Conservation (phyloP, 2,113 vertebrate genomes). For the Pangasianodon hypophthalmus region DNA sequence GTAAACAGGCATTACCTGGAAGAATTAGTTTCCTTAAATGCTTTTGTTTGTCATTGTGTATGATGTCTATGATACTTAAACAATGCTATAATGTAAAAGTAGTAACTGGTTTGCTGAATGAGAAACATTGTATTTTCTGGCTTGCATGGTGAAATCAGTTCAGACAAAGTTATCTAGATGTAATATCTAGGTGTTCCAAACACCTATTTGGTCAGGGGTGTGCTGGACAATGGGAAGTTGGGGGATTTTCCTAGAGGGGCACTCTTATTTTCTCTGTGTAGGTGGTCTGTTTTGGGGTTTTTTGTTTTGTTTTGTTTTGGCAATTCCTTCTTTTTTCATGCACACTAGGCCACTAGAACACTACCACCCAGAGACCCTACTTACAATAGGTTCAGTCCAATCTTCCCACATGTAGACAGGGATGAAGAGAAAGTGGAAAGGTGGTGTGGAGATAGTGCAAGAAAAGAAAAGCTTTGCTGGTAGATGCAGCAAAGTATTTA, state of each 20-base stretch:
- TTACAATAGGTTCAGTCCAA: background rate
- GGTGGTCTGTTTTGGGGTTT: background rate
- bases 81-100: background rate
- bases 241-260: background rate
- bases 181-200: background rate
- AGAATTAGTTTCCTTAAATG: background rate
- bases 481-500: background rate
- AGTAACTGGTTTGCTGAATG: background rate
- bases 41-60: background rate
- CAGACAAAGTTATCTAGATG: background rate
- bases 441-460: background rate
- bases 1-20: background rate
- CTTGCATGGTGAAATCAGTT: background rate
- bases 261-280: background rate
- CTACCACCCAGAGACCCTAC: background rate
- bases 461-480: background rate
- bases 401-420: background rate
- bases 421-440: background rate
- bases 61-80: background rate
- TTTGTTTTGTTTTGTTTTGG: background rate
- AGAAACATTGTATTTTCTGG: background rate
- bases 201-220: background rate
- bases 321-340: background rate
- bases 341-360: background rate
- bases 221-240: background rate